Base-by-base conservation (phyloP, 1,140 invertebrate species). In the Aradophagus sp. region DNA sequence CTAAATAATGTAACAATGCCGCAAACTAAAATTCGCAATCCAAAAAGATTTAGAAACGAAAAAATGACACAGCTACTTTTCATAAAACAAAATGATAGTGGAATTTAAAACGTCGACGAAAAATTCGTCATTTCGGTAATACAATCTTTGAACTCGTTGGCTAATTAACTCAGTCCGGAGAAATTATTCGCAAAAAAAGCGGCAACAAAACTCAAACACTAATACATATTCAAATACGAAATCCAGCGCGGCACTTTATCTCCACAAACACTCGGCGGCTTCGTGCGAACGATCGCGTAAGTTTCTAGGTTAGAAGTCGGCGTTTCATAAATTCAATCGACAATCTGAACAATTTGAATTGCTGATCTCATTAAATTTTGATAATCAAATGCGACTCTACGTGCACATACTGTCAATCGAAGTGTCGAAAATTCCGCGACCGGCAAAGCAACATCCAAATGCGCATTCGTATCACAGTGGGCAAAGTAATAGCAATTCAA, bases 291-390 rank as follows among this genome's bases (percentile, higher is more conserved):
- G 41, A 34, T 38, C 32, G 15, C 45, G 8, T 6, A 35, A 52
- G 17, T 29, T 52, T 66, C 14, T 42, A 56, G 61, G 50, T 48
- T 66, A 48, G 50, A 66, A 56, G 36, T 55, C 50, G 36, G 16
- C 38, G 31, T 39, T 44, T 17, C 34, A 17, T 56, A 66, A 45
- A 56, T 66, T n/a, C n/a, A 56, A 56, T 50, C 52, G 62, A 66
- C 50, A 26, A 55, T 29, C 36, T 38, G 44, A 38, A 17, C 12
- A 27, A 58, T 66, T 58, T 41, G 42, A 66, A 56, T 56, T 48
- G 35, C 42, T 31, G 42, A 53, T 50, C 42, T 42, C 29, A 56
- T 66, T 56, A 44, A 56, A 41, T 48, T 56, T 55, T 48, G 50
- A 66, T 66, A 56, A 42, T 56, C 29, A 35, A 39, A 55, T n/a